Evolutionary conservation across 1,140 invertebrate genomes (phyloP).

Genomic region (Rhynchophorus ferrugineus): DNA sequence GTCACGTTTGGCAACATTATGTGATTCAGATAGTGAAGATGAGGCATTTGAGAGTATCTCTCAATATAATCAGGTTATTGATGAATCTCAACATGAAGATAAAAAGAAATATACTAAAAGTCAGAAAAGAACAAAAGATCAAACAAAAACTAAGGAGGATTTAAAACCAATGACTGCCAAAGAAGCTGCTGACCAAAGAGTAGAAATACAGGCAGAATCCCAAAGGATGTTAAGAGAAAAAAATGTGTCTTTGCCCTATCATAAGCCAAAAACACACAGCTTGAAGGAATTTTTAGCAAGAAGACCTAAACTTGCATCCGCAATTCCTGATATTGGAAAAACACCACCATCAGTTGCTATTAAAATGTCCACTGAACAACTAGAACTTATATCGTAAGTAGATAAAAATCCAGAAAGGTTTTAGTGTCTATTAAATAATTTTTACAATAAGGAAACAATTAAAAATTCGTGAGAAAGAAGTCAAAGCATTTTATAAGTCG

Average conservation of each 20-base stretch:
- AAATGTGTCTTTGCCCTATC: conserved; percentile 65
- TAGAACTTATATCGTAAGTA: conserved; percentile 50
- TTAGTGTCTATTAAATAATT: conserved; percentile 3
- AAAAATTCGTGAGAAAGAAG: conserved; percentile 50
- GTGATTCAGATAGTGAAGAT: conserved; percentile 31
- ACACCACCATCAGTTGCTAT: conserved; percentile 38
- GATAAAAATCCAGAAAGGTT: background rate
- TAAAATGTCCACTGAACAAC: conserved; percentile 48
- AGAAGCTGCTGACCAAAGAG: conserved; percentile 48
- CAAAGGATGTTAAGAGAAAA: conserved; percentile 64
- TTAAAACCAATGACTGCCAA: conserved; percentile 42
- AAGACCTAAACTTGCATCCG: conserved; percentile 29
- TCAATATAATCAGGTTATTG: background rate
- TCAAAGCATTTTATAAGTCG: conserved; percentile 53
- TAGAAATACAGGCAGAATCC: conserved; percentile 50
- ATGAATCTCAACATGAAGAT: conserved; percentile 8
- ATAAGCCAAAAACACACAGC: conserved; percentile 62
- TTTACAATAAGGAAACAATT: conserved; percentile 43
- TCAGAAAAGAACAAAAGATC: conserved; percentile 3
- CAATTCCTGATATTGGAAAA: conserved; percentile 16
- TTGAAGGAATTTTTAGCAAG: conserved; percentile 63
- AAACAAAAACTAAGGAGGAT: conserved; percentile 28
- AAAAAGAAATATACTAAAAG: conserved; percentile 9
- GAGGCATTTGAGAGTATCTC: conserved; percentile 6
- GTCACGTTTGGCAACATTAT: conserved; percentile 22